Conservation (phyloP, 1,140 invertebrate genomes). For the Cydia strobilella region DNA sequence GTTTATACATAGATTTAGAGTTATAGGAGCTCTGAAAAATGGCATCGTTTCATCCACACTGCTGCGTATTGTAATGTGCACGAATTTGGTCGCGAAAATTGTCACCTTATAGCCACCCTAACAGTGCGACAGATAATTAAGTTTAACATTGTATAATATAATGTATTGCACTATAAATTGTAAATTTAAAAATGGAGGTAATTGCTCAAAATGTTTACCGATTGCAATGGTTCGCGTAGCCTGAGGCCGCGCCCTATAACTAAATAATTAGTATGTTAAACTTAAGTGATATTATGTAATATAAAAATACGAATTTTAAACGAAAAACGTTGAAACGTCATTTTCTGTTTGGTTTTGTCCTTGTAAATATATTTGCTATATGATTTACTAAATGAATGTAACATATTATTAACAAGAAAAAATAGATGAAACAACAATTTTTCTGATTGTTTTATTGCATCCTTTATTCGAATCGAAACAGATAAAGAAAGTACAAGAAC, state of each 20-base stretch:
- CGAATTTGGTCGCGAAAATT: neutral
- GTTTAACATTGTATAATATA: slow-evolving; percentile 8
- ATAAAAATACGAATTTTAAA: slow-evolving; percentile 78
- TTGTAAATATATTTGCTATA: slow-evolving; percentile 81
- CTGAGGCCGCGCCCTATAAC: slow-evolving; percentile 52
- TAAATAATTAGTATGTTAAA: slow-evolving; percentile 68
- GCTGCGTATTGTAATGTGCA: neutral
- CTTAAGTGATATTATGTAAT: slow-evolving; percentile 77
- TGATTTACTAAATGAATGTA: slow-evolving; percentile 81
- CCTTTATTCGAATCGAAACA: slow-evolving; percentile 17
- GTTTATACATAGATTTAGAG: neutral
- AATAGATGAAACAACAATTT: slow-evolving; percentile 78
- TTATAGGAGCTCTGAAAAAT: slow-evolving; percentile 13
- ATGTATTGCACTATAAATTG: neutral
- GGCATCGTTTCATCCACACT: slow-evolving; percentile 5
- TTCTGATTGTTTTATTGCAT: slow-evolving; percentile 64
- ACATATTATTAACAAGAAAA: slow-evolving; percentile 81
- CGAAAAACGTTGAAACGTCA: slow-evolving; percentile 68
- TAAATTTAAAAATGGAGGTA: slow-evolving; percentile 33
- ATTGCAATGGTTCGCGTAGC: slow-evolving; percentile 56
- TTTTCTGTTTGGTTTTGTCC: slow-evolving; percentile 77
- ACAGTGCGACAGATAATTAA: slow-evolving; percentile 19
- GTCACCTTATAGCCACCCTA: neutral
- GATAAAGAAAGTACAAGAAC: slow-evolving; percentile 32
- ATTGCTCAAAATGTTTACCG: slow-evolving; percentile 35